Percentiles rank a stretch among this genome's conserved stretches.
phyloP scores from a whole-genome alignment of 2,888 invertebrate species.

The Orthonychiurus folsomi region DNA sequence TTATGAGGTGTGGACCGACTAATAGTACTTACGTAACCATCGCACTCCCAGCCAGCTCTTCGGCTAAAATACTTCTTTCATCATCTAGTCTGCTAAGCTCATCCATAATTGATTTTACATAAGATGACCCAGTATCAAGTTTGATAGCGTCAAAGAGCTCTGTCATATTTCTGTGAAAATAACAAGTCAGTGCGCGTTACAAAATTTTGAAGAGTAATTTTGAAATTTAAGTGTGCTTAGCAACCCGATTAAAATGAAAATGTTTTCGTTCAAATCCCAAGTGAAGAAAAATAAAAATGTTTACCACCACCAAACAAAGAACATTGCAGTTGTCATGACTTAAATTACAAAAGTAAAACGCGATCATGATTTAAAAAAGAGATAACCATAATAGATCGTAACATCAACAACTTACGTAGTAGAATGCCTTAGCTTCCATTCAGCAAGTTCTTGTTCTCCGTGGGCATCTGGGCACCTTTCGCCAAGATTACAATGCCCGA shows the following conservation, averaged over 20 bases:
- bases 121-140: slow-evolving; percentile 24
- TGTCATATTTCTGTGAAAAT: slow-evolving; percentile 3
- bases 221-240: too few species aligned
- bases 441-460: slow-evolving; percentile 58
- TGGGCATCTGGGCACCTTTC: slow-evolving; percentile 67
- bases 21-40: slow-evolving; percentile 4
- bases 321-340: too few species aligned
- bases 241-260: too few species aligned
- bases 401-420: slow-evolving; percentile 25
- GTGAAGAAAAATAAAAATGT: too few species aligned
- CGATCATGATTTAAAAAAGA: not conserved
- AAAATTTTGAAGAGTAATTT: too few species aligned
- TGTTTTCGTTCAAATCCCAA: too few species aligned
- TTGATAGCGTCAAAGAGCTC: slow-evolving; percentile 10
- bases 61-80: slow-evolving; percentile 19
- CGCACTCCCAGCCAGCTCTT: slow-evolving; percentile 15
- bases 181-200: too few species aligned
- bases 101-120: slow-evolving; percentile 24
- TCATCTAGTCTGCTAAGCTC: slow-evolving; percentile 16
- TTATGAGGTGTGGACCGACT: not conserved
- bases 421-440: slow-evolving; percentile 55
- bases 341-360: too few species aligned
- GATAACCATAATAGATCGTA: not conserved
- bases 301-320: too few species aligned
- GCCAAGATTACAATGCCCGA: slow-evolving; percentile 57